Conservation (phyloP, 2,888 invertebrate species). For the Uloborus plumipes region DNA sequence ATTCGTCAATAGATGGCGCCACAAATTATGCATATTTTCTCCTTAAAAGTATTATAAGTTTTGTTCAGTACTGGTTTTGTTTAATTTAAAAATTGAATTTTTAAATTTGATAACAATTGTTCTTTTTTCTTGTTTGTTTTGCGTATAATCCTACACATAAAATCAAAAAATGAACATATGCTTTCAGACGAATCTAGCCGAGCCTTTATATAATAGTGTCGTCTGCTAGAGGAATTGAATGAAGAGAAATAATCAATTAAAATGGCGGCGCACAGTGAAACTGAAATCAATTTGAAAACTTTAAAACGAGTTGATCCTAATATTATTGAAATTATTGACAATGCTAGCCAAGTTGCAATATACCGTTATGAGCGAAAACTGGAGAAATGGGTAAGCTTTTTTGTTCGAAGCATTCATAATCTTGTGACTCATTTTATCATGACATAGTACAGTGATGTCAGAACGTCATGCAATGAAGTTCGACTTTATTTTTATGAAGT, state of each 20-base stretch:
- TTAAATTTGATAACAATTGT: no score
- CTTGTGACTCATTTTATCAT: not conserved
- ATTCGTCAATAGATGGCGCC: no score
- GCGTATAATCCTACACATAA: no score
- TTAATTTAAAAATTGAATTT: no score
- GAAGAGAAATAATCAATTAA: slow-evolving; percentile 55
- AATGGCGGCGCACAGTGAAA: slow-evolving; percentile 79
- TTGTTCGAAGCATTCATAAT: not conserved
- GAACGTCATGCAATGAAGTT: no score
- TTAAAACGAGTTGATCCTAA: slow-evolving; percentile 94
- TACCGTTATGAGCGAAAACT: slow-evolving; percentile 82
- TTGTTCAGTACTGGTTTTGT: no score
- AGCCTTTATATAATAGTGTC: not conserved
- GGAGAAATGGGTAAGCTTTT: slow-evolving; percentile 84
- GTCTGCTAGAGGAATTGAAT: slow-evolving; percentile 6
- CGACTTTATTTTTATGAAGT: no score
- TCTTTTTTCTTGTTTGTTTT: no score
- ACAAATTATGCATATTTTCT: no score
- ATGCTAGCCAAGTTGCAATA: slow-evolving; percentile 85
- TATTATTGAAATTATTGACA: slow-evolving; percentile 91
- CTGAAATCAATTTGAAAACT: slow-evolving; percentile 93
- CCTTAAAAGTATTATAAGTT: no score
- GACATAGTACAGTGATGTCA: no score
- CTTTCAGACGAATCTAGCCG: not conserved
- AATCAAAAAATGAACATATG: not conserved